A percentile compares a stretch with the other conserved stretches of the same genome.
Conservation (phyloP, 1,140 invertebrate genomes). For the Halictus rubicundus region DNA sequence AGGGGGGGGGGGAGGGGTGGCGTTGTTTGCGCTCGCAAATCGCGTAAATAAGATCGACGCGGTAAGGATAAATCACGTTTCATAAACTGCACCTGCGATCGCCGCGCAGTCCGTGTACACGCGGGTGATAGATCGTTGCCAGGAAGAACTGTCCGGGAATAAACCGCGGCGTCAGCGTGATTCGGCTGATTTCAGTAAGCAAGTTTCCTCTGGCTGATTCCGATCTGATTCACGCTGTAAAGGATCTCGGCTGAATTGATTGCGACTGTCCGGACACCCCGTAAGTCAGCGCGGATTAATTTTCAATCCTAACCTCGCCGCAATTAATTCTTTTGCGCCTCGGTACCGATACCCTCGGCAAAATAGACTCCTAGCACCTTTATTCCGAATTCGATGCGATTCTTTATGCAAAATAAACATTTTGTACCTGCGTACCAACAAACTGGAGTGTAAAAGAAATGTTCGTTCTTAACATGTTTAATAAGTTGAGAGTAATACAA, state of each 20-base stretch:
- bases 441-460: too few relatives aligned
- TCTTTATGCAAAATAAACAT: too few relatives aligned
- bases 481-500: too few relatives aligned
- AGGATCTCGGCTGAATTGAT: constrained; percentile 53
- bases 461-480: too few relatives aligned
- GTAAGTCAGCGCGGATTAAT: constrained; percentile 56
- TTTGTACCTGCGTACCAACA: too few relatives aligned
- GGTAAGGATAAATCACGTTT: constrained; percentile 47
- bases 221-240: constrained; percentile 60
- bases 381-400: neutral
- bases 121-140: constrained; percentile 55
- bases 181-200: constrained; percentile 53
- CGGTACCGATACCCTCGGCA: neutral
- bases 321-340: constrained; percentile 29
- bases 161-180: constrained; percentile 58
- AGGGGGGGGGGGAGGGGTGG: neutral
- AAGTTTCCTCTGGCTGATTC: constrained; percentile 52
- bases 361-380: neutral
- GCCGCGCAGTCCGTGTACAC: constrained; percentile 18
- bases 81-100: constrained; percentile 51
- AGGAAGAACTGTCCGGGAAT: constrained; percentile 50
- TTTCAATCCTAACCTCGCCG: constrained; percentile 31
- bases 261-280: constrained; percentile 47
- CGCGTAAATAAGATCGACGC: constrained; percentile 44
- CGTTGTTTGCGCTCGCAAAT: constrained; percentile 21